phyloP scores from a whole-genome alignment of 2,797 vertebrate species.

The Oophaga sylvatica region DNA sequence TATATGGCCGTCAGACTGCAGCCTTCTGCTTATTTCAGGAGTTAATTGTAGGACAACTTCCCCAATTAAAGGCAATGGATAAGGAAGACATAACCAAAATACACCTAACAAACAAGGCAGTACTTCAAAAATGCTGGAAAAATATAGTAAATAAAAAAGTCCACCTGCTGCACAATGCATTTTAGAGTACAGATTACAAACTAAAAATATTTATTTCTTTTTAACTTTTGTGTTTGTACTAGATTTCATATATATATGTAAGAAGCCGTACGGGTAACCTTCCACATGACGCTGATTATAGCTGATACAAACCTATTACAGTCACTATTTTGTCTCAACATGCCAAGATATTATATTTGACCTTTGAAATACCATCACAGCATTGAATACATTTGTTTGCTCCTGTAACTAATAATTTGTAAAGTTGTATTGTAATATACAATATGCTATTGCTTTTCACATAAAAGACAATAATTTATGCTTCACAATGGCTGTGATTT shows the following conservation, averaged over 20 bases:
- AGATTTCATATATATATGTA: not conserved
- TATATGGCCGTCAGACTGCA: no score
- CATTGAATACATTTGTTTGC: not conserved
- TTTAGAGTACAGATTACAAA: not conserved
- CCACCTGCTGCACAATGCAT: no score
- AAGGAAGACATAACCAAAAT: no score
- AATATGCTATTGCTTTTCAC: not conserved
- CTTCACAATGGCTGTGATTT: conserved; percentile 1
- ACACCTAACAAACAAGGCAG: no score
- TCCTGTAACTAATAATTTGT: not conserved
- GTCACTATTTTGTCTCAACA: conserved; percentile 2
- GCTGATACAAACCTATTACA: not conserved
- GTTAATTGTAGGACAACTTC: no score
- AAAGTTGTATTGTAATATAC: not conserved
- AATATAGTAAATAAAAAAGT: no score
- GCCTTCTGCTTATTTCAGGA: no score
- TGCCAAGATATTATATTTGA: not conserved
- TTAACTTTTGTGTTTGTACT: not conserved
- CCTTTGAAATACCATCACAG: not conserved
- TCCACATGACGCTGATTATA: not conserved
- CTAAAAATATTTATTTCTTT: not conserved
- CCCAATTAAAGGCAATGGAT: no score
- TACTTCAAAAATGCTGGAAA: no score
- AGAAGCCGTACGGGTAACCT: not conserved
- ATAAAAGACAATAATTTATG: not conserved